phyloP scores from a whole-genome alignment of 2,888 invertebrate genomes.

The Toxonevra muliebris region DNA sequence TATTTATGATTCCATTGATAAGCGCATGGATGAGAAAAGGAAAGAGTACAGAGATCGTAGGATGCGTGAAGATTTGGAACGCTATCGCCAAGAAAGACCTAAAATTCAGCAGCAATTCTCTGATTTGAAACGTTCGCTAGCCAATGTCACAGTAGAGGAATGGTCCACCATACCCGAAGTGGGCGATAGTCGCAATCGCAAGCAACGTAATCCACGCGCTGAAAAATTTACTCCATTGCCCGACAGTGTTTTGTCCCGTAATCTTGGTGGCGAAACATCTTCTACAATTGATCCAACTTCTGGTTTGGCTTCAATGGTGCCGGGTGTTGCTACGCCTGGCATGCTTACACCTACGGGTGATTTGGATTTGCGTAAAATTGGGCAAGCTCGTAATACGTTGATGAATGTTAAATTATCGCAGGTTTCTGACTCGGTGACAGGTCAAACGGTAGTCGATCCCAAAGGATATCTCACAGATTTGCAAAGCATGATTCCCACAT shows the following conservation, averaged over 20 bases:
- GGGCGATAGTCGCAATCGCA: conserved; percentile 97
- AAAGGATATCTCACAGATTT: conserved; percentile 99
- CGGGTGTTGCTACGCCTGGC: conserved; percentile 86
- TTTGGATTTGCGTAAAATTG: conserved; percentile 97
- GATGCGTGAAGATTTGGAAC: conserved; percentile 91
- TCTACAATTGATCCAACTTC: conserved; percentile 84
- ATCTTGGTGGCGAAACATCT: conserved; percentile 82
- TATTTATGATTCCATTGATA: conserved; percentile 98
- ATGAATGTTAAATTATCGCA: conserved; percentile 99
- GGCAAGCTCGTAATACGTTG: conserved; percentile 96
- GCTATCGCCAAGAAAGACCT: conserved; percentile 94
- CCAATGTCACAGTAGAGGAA: conserved; percentile 87
- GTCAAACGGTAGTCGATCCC: conserved; percentile 99
- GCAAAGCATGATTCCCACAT: conserved; percentile 98
- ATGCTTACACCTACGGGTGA: conserved; percentile 90
- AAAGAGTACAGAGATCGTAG: conserved; percentile 94
- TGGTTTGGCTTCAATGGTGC: conserved; percentile 87
- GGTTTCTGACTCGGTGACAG: conserved; percentile 97
- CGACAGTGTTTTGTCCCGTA: conserved; percentile 91
- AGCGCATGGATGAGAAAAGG: conserved; percentile 98
- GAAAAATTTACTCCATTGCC: conserved; percentile 98
- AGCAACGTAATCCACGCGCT: conserved; percentile 92
- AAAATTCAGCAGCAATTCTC: conserved; percentile 99
- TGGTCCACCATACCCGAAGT: conserved; percentile 99
- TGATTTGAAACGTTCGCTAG: conserved; percentile 90